phyloP scores from a whole-genome alignment of 2,113 vertebrate genomes.

The Hippocampus zosterae region DNA sequence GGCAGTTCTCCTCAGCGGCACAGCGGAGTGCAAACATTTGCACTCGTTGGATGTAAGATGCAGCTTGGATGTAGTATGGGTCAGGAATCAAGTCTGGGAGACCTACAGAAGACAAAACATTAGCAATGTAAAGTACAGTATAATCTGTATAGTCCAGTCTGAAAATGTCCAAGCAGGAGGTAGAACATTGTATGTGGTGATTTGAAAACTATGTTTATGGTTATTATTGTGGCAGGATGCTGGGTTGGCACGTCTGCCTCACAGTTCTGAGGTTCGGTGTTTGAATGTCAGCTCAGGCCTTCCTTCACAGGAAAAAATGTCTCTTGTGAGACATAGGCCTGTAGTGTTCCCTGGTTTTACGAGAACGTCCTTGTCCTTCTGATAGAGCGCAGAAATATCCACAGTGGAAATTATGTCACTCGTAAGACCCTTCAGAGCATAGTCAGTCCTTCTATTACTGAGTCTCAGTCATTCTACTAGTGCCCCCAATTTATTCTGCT shows the following conservation, averaged over 20 bases:
- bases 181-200: neutral
- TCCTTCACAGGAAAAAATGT: no score
- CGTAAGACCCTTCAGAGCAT: no score
- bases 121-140: neutral
- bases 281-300: no score
- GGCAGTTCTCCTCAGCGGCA: slow-evolving; percentile 78
- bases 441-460: no score
- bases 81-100: slow-evolving; percentile 79
- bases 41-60: slow-evolving; percentile 75
- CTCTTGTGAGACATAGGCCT: no score
- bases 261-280: neutral
- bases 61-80: slow-evolving; percentile 75
- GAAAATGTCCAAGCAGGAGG: neutral
- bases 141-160: neutral
- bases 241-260: neutral
- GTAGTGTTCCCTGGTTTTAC: no score
- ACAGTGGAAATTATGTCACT: no score
- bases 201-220: neutral
- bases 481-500: no score
- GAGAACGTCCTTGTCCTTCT: no score
- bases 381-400: no score
- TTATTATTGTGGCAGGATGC: neutral
- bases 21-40: slow-evolving; percentile 78
- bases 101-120: slow-evolving; percentile 47
- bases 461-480: no score